A percentile compares a stretch with the other conserved stretches of the same genome.
Conservation (phyloP, 2,797 vertebrate species). For the Halcyon leucocephala region DNA sequence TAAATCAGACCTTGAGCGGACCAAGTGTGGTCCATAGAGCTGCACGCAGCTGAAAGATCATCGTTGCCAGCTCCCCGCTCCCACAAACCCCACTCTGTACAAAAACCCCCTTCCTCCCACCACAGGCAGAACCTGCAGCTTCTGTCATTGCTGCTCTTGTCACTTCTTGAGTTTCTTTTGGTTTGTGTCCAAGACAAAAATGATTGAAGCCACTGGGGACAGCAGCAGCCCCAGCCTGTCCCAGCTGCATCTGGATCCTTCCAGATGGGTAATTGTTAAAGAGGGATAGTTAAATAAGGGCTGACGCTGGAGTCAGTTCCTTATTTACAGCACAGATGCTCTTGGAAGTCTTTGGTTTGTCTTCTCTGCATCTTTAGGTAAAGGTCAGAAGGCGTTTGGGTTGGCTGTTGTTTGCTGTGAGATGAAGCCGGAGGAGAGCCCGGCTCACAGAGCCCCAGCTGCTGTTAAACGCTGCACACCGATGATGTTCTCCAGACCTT, state of each 20-base stretch:
- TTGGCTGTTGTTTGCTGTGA: background rate
- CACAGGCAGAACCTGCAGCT: background rate
- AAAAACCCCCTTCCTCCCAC: background rate
- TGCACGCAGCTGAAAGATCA: fast-evolving
- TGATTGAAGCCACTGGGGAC: fast-evolving
- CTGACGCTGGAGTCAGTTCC: background rate
- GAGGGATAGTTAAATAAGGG: background rate
- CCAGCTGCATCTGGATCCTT: background rate
- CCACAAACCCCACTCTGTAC: background rate
- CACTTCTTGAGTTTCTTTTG: background rate
- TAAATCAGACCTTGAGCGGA: background rate
- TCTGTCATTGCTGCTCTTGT: background rate
- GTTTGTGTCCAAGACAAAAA: background rate
- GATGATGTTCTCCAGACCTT: background rate
- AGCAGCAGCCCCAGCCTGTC: background rate
- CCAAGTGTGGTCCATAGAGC: no score
- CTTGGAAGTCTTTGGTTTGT: background rate
- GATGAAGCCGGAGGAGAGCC: background rate
- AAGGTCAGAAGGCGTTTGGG: background rate
- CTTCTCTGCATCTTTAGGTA: background rate
- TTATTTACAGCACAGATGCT: background rate
- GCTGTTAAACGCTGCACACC: fast-evolving
- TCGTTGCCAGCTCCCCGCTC: background rate
- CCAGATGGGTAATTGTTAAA: background rate
- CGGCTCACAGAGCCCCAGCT: background rate